Evolutionary conservation across 2,797 vertebrate species (phyloP), one percentile per base, ranked within the genome.

Genomic region (Cynodonichthys magdalenae): DNA sequence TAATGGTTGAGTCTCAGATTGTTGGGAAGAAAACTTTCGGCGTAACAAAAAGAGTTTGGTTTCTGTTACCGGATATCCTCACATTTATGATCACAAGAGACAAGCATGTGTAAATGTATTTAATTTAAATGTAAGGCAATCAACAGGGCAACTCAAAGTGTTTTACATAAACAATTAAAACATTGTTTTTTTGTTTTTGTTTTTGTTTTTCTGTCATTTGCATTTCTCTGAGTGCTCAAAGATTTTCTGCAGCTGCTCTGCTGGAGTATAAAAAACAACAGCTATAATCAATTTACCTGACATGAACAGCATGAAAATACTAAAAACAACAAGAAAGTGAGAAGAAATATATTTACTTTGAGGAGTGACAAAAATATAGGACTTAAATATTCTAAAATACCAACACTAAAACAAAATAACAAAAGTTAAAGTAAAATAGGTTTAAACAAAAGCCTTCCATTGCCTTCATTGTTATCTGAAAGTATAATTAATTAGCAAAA

Each of bases 191-290:
- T 24, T n/a, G n/a, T n/a, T 24, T 24, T 24, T 24, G 24, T 24
- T 24, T 24, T n/a, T n/a, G n/a, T n/a, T n/a, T 8, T 31, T 8
- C 29, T 31, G 5, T 31, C 24, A 82, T 74, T 78, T 73, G 60
- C 74, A 71, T 63, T 56, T 76, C 79, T 81, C 6, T 55, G 49
- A 83, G 69, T 68, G 68, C 45, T n/a, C 58, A 59, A 55, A 28
- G 74, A 68, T 67, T 59, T 63, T 54, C 18, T 60, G 17, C 84
- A 84, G 75, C 76, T 86, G 83, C 57, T 74, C 69, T 50, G 53
- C 17, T 29, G 52, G 20, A 24, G 24, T 24, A 24, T 42, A 56
- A 47, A 53, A 63, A 60, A 42, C 39, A 36, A 14, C 27, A 66
- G 72, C 57, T 41, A 61, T 55, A 54, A 70, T 69, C 69, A 79